A percentile compares a stretch with the other conserved stretches of the same genome.
These are phyloP conservation scores for Monopterus albus DNA, from an alignment of 2,113 vertebrate species.

Conservation along the genomic window DNA sequence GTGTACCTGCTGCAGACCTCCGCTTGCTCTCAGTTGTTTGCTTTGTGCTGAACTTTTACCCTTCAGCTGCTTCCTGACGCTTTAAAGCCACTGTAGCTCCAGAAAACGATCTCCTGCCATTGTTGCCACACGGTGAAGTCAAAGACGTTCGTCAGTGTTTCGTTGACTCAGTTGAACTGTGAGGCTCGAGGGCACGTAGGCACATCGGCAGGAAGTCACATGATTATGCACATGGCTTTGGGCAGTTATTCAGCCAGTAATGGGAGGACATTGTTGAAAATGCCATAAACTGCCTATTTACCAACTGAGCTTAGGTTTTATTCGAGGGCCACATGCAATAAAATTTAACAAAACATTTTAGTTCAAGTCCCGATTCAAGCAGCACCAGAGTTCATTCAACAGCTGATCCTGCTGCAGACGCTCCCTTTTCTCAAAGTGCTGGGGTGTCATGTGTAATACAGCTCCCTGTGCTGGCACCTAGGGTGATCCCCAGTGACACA, in stretches of 20 bases:
- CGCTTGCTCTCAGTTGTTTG: constrained; percentile 5
- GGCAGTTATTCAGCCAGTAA: constrained; percentile 83
- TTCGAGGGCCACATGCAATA: constrained; percentile 83
- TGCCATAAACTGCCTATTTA: constrained; percentile 85
- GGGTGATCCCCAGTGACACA: constrained; percentile 18
- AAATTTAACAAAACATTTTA: constrained; percentile 84
- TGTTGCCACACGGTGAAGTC: not conserved
- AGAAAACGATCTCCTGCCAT: constrained; percentile 41
- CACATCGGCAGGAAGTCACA: constrained; percentile 89
- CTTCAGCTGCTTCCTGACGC: constrained; percentile 42
- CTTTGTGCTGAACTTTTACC: constrained; percentile 59
- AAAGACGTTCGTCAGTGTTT: constrained; percentile 60
- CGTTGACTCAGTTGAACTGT: constrained; percentile 63
- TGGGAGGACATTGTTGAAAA: constrained; percentile 88
- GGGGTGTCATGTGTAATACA: constrained; percentile 46
- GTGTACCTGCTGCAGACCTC: not conserved
- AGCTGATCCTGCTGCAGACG: constrained; percentile 79
- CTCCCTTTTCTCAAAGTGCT: too few species aligned
- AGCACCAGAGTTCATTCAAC: constrained; percentile 78
- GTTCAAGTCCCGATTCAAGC: constrained; percentile 63
- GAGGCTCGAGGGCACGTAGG: constrained; percentile 51
- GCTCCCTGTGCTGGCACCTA: constrained; percentile 21
- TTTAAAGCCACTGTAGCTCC: constrained; percentile 4
- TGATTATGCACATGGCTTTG: constrained; percentile 84
- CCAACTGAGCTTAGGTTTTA: constrained; percentile 80